These are phyloP conservation scores for Elmis aenea DNA, from an alignment of 2,888 invertebrate genomes.

Conservation along the genomic window DNA sequence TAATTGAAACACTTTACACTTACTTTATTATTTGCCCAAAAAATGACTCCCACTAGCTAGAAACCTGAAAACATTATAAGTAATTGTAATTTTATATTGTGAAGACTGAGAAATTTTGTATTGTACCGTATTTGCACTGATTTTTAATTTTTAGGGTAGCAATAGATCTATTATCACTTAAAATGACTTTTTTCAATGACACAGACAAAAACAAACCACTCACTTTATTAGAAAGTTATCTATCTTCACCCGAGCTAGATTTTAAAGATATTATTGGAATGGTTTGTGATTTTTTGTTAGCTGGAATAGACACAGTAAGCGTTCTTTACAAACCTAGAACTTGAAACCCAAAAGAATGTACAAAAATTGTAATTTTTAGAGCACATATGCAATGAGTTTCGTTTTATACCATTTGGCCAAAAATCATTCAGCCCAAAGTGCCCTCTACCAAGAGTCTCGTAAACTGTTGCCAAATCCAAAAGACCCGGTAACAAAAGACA, in stretches of 20 bases:
- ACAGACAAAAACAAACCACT: conserved; percentile 24
- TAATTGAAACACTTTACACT: too few species aligned
- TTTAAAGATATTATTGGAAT: conserved; percentile 77
- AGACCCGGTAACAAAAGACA: conserved; percentile 54
- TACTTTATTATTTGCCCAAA: too few species aligned
- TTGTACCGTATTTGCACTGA: too few species aligned
- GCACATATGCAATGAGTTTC: conserved; percentile 72
- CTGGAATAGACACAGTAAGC: conserved; percentile 79
- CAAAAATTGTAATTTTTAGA: conserved; percentile 48
- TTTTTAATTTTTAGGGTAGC: conserved; percentile 54
- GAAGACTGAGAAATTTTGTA: too few species aligned
- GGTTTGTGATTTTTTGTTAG: conserved; percentile 77
- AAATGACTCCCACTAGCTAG: too few species aligned
- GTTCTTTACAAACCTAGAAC: too few species aligned
- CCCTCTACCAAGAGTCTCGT: conserved; percentile 59
- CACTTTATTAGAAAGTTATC: conserved; percentile 60
- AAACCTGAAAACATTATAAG: too few species aligned
- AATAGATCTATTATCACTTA: conserved; percentile 58
- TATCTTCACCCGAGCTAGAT: conserved; percentile 64
- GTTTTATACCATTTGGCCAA: conserved; percentile 72
- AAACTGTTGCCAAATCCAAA: conserved; percentile 52
- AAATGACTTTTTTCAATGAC: conserved; percentile 50
- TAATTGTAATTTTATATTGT: too few species aligned
- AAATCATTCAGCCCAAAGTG: conserved; percentile 64
- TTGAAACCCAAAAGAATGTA: conserved; percentile 1